Conservation (phyloP, 2,888 invertebrate species). For the Sycophila texana region DNA sequence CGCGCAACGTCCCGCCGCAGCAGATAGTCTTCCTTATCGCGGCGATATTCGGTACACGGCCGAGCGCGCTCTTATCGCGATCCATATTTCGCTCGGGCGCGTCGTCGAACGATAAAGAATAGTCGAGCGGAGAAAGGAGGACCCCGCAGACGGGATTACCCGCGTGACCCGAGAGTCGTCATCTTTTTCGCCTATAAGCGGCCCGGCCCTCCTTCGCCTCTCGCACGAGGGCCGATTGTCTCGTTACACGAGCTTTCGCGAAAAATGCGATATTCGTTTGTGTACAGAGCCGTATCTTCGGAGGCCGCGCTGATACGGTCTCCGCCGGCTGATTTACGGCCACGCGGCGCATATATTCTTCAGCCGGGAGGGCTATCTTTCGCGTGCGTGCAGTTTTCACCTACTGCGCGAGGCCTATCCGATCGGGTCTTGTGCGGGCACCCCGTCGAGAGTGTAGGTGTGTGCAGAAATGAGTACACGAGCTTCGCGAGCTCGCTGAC, state of each 20-base stretch:
- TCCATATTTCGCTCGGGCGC: constrained; percentile 41
- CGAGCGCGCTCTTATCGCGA: constrained; percentile 40
- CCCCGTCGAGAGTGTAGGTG: constrained; percentile 37
- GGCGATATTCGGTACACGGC: constrained; percentile 45
- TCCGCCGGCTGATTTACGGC: constrained; percentile 25
- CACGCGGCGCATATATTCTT: constrained; percentile 16
- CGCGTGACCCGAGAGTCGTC: constrained; percentile 6
- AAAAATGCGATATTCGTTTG: background rate
- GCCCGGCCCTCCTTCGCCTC: background rate
- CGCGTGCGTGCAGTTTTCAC: constrained; percentile 27
- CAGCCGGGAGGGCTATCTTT: background rate
- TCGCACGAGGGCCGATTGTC: constrained; percentile 20
- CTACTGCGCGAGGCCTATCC: constrained; percentile 27
- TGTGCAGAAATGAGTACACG: constrained; percentile 7
- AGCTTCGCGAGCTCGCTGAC: constrained; percentile 2
- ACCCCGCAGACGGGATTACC: background rate
- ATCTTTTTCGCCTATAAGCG: background rate
- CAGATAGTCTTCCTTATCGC: constrained; percentile 48
- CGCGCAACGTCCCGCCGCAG: background rate
- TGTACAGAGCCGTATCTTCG: constrained; percentile 4
- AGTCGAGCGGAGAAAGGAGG: constrained; percentile 4
- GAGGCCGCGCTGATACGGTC: constrained; percentile 22
- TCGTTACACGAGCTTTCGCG: constrained; percentile 20
- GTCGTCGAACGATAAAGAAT: constrained; percentile 38
- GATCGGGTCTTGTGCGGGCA: constrained; percentile 4